These are phyloP conservation scores for Lampropteryx suffumata DNA, from an alignment of 2,888 invertebrate species.

Conservation along the genomic window DNA sequence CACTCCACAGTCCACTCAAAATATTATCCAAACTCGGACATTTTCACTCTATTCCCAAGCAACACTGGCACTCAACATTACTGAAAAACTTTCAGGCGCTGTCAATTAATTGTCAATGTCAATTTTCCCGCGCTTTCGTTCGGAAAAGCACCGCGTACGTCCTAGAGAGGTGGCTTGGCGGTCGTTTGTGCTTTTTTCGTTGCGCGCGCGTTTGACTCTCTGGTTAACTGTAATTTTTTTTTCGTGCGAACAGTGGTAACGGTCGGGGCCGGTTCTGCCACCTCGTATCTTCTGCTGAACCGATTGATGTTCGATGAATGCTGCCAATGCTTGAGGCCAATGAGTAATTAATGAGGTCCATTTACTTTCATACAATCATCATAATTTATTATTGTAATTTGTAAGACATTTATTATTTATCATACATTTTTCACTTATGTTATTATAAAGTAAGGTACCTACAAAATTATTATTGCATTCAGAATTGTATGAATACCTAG, in stretches of 20 bases:
- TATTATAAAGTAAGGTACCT: too few species aligned
- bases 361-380: neutral
- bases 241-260: conserved; percentile 69
- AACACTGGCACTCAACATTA: conserved; percentile 16
- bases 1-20: conserved; percentile 45
- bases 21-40: conserved; percentile 64
- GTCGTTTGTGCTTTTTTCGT: conserved; percentile 75
- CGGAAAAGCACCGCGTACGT: conserved; percentile 58
- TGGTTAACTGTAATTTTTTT: conserved; percentile 78
- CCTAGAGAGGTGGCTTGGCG: conserved; percentile 67
- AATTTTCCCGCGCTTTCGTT: conserved; percentile 58
- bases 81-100: conserved; percentile 32
- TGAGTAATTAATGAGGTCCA: conserved; percentile 5
- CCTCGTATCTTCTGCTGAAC: conserved; percentile 49
- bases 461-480: too few species aligned
- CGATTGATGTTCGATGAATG: conserved; percentile 50
- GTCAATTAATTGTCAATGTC: conserved; percentile 56
- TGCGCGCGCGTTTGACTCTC: conserved; percentile 58
- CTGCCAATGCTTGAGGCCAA: conserved; percentile 37
- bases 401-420: too few species aligned
- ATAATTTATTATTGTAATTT: too few species aligned
- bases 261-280: conserved; percentile 69
- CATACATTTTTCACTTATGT: too few species aligned
- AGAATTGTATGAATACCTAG: too few species aligned
- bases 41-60: conserved; percentile 45